phyloP scores from a whole-genome alignment of 1,140 invertebrate genomes.

The Periplaneta americana region DNA sequence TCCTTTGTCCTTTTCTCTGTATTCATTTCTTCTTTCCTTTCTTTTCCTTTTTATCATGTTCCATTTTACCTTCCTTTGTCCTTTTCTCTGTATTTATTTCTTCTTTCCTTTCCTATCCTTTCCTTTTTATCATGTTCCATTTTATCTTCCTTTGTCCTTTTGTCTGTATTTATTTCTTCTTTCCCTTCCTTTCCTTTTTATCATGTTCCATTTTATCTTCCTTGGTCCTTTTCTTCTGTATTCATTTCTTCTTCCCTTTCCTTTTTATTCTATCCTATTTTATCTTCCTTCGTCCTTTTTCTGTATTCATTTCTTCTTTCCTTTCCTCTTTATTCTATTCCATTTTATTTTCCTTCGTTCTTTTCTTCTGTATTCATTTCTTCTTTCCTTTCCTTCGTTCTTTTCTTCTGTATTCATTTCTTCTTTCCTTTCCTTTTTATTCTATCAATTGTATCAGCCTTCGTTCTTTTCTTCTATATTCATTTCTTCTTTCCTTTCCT shows the following conservation, averaged over 20 bases:
- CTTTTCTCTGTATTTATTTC: not conserved
- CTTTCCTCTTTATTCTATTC: not conserved
- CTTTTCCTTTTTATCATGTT: not conserved
- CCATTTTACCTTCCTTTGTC: not conserved
- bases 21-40: not conserved
- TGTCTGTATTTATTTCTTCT: not conserved
- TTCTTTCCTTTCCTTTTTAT: too few relatives aligned
- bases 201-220: not conserved
- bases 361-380: too few relatives aligned
- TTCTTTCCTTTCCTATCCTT: not conserved
- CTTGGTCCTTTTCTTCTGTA: not conserved
- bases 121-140: not conserved
- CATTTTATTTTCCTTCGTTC: too few relatives aligned
- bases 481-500: too few relatives aligned
- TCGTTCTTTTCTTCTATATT: too few relatives aligned
- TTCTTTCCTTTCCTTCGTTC: too few relatives aligned
- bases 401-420: too few relatives aligned
- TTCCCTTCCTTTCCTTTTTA: not conserved
- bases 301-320: not conserved
- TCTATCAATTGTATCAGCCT: too few relatives aligned
- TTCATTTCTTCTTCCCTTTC: not conserved
- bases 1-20: not conserved
- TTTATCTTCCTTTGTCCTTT: not conserved
- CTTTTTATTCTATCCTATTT: not conserved
- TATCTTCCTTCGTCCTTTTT: not conserved